Base-by-base conservation (phyloP, 2,888 invertebrate genomes). In the Mystacides longicornis region DNA sequence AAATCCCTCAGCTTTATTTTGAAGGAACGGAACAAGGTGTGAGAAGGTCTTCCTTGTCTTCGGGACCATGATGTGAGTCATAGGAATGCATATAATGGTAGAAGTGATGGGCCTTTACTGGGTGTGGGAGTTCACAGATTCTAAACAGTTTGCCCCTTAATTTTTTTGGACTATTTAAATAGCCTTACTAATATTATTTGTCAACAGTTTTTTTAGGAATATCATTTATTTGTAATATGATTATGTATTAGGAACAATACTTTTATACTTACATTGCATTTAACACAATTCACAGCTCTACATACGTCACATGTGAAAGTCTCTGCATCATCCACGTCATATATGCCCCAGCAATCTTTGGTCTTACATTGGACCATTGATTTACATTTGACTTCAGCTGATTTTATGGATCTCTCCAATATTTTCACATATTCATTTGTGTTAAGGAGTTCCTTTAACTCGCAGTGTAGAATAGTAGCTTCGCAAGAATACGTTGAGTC, bases 401-500 rank as follows among this genome's bases (percentile, higher is more conserved):
- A 5, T 4, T 16, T 19, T 3, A 89, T 75, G 9, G 87, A 86
- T 66, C 83, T 81, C 5, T 83, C 81, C 51, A 88, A 72, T 68
- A 85, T 82, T 60, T 81, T 79, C 63, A 86, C 83, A 67, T 84
- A 88, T 9, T 82, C 69, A 51, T 79, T 78, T 1, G 76, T 69
- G 20, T 77, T 71, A 22, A 87, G 83, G 60, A 88, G 68, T 43
- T 83, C 83, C 71, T 85, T 85, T 56, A 89, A 82, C 74, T 89
- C 89, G 60, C 87, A 74, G 65, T 87, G 85, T 65, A 85, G 86
- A 33, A 89, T 69, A 5, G 79, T 75, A 58, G 83, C 82, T 59
- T 83, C 80, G 68, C 89, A 89, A 14, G 82, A 78, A 67, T 87
- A 87, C n/a, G 79, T 71, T 14, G 79, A 74, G 67, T 88, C 84